Evolutionary conservation across 2,888 invertebrate genomes (phyloP).

Genomic region (Neocrepidodera transversa): DNA sequence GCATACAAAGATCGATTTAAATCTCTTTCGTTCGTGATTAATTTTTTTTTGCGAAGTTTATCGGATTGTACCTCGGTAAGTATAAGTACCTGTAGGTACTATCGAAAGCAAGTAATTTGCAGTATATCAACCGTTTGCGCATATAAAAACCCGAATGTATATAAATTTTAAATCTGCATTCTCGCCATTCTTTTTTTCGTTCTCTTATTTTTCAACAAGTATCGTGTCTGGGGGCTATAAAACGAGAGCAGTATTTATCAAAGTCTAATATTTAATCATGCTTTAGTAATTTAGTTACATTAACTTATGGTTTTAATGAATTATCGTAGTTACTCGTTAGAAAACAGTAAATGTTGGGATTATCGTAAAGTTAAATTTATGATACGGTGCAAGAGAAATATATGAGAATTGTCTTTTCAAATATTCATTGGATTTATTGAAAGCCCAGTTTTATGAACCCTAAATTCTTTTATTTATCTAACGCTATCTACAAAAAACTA

Average conservation of each 20-base stretch:
- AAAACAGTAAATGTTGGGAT: conserved; percentile 33
- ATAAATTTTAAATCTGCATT: conserved; percentile 55
- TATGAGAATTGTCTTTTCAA: conserved; percentile 3
- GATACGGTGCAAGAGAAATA: conserved; percentile 1
- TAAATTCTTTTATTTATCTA: too few species aligned
- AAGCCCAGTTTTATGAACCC: too few species aligned
- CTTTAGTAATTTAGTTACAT: conserved; percentile 55
- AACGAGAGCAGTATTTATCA: conserved; percentile 56
- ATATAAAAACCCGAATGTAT: conserved; percentile 38
- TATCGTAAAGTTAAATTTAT: conserved; percentile 28
- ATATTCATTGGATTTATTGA: not conserved
- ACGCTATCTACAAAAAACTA: too few species aligned
- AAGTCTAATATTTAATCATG: conserved; percentile 57
- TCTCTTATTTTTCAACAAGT: conserved; percentile 44
- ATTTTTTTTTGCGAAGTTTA: conserved; percentile 11
- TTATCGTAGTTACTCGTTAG: conserved; percentile 34
- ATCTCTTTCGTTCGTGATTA: conserved; percentile 11
- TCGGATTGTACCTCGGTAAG: conserved; percentile 14
- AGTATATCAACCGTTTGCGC: conserved; percentile 49
- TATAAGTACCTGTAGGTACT: conserved; percentile 12
- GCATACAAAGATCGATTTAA: conserved; percentile 8
- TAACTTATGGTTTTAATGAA: conserved; percentile 41
- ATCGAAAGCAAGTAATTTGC: conserved; percentile 45
- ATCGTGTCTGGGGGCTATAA: conserved; percentile 55
- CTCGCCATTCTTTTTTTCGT: conserved; percentile 47